Percentiles rank a stretch among this genome's conserved stretches.
Evolutionary conservation across 2,797 vertebrate species (phyloP).

Genomic region (Morelia viridis): DNA sequence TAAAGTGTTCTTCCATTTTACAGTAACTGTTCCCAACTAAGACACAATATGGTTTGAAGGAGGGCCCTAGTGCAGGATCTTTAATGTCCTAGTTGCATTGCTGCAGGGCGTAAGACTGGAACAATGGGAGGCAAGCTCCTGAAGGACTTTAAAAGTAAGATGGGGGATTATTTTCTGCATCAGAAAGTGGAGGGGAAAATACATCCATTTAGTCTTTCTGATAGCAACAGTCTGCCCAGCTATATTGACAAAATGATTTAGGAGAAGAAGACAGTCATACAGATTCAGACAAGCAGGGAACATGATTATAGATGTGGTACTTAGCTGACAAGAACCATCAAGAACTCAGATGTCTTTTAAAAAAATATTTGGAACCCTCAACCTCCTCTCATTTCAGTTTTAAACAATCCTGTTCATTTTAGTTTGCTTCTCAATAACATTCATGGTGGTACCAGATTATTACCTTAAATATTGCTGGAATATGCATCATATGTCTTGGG

Average conservation of each 20-base stretch:
- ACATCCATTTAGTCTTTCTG: neutral
- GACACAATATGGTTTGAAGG: neutral
- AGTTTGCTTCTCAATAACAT: neutral
- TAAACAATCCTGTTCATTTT: neutral
- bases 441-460: neutral
- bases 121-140: neutral
- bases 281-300: neutral
- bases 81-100: too few species aligned
- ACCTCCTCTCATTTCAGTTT: neutral
- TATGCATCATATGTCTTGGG: neutral
- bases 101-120: neutral
- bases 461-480: neutral
- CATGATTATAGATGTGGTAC: neutral
- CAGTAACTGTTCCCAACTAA: neutral
- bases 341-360: neutral
- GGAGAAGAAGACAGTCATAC: neutral
- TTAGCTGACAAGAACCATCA: neutral
- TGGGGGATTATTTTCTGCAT: neutral
- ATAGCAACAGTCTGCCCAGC: neutral
- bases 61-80: neutral
- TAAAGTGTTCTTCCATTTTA: neutral
- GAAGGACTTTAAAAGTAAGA: neutral
- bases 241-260: neutral
- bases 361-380: neutral
- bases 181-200: neutral